These are phyloP conservation scores for Corydoras maculifer DNA, from an alignment of 2,113 vertebrate genomes.

Conservation along the genomic window DNA sequence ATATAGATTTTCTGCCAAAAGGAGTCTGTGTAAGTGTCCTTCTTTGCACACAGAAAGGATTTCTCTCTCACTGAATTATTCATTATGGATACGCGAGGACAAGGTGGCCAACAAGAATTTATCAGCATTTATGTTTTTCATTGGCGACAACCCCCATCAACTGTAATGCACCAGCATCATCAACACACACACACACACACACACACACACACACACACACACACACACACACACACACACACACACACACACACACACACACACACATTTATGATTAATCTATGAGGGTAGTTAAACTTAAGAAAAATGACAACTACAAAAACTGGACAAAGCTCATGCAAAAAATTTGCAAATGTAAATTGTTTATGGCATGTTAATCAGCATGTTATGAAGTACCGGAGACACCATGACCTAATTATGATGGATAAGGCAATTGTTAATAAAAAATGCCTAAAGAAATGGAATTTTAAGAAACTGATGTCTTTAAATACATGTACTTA, in stretches of 20 bases:
- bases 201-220: background rate
- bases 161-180: conserved; percentile 1
- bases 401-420: background rate
- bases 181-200: conserved; percentile 1
- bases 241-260: no score
- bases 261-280: no score
- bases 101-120: conserved; percentile 59
- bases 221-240: background rate
- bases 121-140: conserved; percentile 69
- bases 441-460: background rate
- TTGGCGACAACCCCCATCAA: conserved; percentile 32
- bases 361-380: background rate
- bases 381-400: background rate
- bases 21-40: conserved; percentile 61
- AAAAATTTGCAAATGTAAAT: conserved; percentile 1
- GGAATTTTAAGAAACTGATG: background rate
- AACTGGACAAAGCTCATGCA: conserved; percentile 1
- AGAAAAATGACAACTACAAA: conserved; percentile 4
- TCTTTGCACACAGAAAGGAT: conserved; percentile 51
- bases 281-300: background rate
- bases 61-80: conserved; percentile 68
- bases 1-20: conserved; percentile 73
- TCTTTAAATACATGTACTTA: background rate
- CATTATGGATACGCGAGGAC: conserved; percentile 62
- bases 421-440: background rate